These are phyloP conservation scores for Microcebus lehilahytsara DNA, from an alignment of 2,113 vertebrate genomes.

Conservation along the genomic window DNA sequence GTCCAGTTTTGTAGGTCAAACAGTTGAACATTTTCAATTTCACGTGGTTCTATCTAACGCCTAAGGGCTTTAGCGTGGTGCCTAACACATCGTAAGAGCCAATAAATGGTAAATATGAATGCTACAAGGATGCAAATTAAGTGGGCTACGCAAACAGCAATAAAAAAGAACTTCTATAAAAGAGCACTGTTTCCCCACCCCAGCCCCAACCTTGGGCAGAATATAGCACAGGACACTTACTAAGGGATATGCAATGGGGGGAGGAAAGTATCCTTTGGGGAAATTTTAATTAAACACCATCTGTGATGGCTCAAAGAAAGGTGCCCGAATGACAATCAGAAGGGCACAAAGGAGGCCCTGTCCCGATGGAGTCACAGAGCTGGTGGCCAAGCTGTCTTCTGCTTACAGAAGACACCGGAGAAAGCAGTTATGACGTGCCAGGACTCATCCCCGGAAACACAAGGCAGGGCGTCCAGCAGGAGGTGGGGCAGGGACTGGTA, in stretches of 20 bases:
- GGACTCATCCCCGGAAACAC: neutral
- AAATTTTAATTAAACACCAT: neutral
- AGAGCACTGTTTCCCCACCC: neutral
- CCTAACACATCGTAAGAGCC: too few relatives aligned
- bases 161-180: neutral
- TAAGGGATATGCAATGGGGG: neutral
- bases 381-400: neutral
- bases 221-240: neutral
- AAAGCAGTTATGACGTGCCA: fast-evolving
- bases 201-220: neutral
- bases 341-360: neutral
- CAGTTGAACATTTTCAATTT: neutral
- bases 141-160: neutral
- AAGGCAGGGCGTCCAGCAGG: neutral
- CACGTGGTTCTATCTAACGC: too few relatives aligned
- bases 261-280: neutral
- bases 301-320: neutral
- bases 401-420: neutral
- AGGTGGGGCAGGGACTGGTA: fast-evolving
- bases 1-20: neutral
- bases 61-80: neutral
- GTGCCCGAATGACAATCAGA: neutral
- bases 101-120: neutral
- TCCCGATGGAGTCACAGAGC: neutral
- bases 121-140: neutral